Evolutionary conservation across 2,797 vertebrate species (phyloP), one percentile per base, ranked within the genome.

Genomic region (Arctocebus calabarensis): DNA sequence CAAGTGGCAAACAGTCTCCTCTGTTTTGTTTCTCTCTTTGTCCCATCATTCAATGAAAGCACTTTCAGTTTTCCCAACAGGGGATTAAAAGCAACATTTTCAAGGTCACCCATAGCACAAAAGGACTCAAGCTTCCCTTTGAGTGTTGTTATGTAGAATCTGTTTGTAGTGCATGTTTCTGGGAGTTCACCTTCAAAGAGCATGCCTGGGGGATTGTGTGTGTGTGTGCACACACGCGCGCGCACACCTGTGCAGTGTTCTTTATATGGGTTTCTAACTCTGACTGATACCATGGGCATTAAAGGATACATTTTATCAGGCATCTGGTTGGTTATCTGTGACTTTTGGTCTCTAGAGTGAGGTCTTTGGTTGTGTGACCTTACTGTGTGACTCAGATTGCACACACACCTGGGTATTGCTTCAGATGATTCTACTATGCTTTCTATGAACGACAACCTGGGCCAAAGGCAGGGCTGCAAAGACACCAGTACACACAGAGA

Each of bases 1-100:
- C 32, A 22, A 1, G 29, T 5, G 19, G 34, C 37, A 84, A 78
- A n/a, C 5, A 32, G 29, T 37, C 6, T 55, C 27, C 62, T n/a
- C 17, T 48, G 7, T 34, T 27, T 17, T 0, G 5, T 0, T 0
- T 10, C 19, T 79, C 37, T 52, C 3, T 62, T 55, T 55, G 52
- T 68, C 17, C 34, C 20, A 9, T 1, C 10, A 8, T 40, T 48
- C n/a, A 34, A 5, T 2, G 37, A 3, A 62, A 94, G 17, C 19
- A 5, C 22, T 73, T 52, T 78, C 40, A 5, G 12, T 48, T 75
- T 93, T 90, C 73, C 73, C 64, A 82, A 86, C 40, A 61, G 29
- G 84, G 43, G 87, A 70, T 82, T 20, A 75, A 6, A 91, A 90
- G 83, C 74, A 83, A 22, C 5, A 22, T 59, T 77, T 73, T 89